phyloP scores from a whole-genome alignment of 2,797 vertebrate genomes.

The Sibirionetta formosa region DNA sequence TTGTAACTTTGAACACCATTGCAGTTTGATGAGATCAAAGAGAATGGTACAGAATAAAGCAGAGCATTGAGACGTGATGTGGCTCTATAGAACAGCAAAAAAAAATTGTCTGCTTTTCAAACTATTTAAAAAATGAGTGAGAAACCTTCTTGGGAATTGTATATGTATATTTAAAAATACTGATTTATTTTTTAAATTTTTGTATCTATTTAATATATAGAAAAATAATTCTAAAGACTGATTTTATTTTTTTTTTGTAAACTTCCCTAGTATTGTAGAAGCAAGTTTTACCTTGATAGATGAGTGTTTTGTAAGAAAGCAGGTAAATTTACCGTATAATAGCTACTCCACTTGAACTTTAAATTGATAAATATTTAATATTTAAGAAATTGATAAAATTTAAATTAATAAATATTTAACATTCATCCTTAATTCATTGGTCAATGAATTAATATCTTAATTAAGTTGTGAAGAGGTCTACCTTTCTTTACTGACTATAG shows the following conservation, averaged over 20 bases:
- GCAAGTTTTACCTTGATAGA: not conserved
- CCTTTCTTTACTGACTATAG: not conserved
- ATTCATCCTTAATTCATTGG: not conserved
- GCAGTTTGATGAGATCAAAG: not conserved
- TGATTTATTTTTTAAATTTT: not conserved
- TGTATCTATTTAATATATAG: accelerated
- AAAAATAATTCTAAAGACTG: not conserved
- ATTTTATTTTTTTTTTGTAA: not conserved
- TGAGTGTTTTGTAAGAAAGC: not conserved
- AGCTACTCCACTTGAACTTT: not conserved
- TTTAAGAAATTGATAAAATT: not conserved
- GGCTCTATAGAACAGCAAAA: not conserved
- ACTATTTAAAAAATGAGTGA: not conserved
- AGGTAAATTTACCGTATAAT: not conserved
- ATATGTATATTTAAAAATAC: not conserved
- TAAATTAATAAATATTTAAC: not conserved
- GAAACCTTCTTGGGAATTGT: not conserved
- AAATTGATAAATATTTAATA: not conserved
- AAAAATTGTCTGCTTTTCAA: not conserved
- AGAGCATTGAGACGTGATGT: not conserved
- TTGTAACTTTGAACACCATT: not conserved
- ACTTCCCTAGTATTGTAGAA: not conserved
- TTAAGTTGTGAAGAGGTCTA: not conserved
- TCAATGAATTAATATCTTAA: not conserved
- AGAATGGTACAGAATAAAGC: not conserved